Conservation (phyloP, 2,797 vertebrate genomes). For the Kryptopterus vitreolus region DNA sequence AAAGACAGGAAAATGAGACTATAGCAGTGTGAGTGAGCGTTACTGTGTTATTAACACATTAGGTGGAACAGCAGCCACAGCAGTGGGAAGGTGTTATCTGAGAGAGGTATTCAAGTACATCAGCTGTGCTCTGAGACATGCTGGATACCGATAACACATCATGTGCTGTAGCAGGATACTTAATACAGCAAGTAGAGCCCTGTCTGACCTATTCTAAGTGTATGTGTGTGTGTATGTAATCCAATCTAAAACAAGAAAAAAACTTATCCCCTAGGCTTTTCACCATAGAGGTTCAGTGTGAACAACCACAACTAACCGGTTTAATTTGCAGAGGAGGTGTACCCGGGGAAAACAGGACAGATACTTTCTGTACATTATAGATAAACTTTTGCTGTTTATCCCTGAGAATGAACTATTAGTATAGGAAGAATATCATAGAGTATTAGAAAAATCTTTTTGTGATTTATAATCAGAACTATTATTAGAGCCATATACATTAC, state of each 20-base stretch:
- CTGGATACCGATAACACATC: constrained; percentile 22
- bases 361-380: neutral
- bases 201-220: constrained; percentile 6
- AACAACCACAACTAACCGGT: constrained; percentile 1
- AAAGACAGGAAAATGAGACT: neutral
- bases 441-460: neutral
- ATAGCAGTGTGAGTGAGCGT: neutral
- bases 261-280: constrained; percentile 5
- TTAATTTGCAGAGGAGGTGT: neutral
- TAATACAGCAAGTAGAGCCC: constrained; percentile 17
- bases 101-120: constrained; percentile 40
- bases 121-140: constrained; percentile 19
- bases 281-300: neutral
- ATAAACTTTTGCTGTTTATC: too few species aligned
- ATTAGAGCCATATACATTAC: neutral
- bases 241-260: neutral
- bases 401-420: neutral
- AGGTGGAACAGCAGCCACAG: constrained; percentile 21
- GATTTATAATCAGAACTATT: neutral
- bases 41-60: constrained; percentile 31
- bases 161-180: constrained; percentile 28
- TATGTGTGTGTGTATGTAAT: constrained; percentile 21
- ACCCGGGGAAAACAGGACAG: neutral
- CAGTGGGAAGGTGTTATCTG: constrained; percentile 55
- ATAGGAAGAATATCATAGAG: neutral